Evolutionary conservation across 2,113 vertebrate species (phyloP), one percentile per base, ranked within the genome.

Genomic region (Thalassarche chlororhynchos): DNA sequence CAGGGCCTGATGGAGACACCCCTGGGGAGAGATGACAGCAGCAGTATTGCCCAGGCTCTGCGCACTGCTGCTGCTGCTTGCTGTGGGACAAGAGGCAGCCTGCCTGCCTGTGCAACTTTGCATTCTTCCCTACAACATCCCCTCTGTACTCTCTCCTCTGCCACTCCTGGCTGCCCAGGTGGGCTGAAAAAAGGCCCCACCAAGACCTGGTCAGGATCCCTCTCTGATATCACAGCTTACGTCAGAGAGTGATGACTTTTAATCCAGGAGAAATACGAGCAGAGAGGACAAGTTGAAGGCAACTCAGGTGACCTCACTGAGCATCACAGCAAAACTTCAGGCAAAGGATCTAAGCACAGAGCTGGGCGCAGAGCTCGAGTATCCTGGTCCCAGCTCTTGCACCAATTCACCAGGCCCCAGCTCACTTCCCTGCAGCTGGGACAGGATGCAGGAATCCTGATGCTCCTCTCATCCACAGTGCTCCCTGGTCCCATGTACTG

Each of bases 1-100:
- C 99, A 34, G 99, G 98, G 69, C 99, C 99, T 80, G 98, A 98
- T 0, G 99, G 99, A 98, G 99, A 98, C 49, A 99, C 99, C 94
- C 99, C 99, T 99, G 96, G 49, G 82, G 78, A 92, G 52, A 92
- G 66, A 93, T 0, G 26, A 65, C 16, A 40, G 81, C 9, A 15
- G 8, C 9, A 9, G 14, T 8, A 4, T 60, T 21, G 64, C 46
- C 34, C 19, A 14, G n/a, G 70, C 26, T 91, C 54, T 44, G 79
- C 3, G 1, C 34, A 4, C 31, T 64, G 44, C 57, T 55, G 36
- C 57, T 42, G 32, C 87, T 32, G 60, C 70, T 40, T 49, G 57
- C 68, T 54, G 77, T 2, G n/a, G 68, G 40, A 47, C 61, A 42
- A 15, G 7, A 29, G n/a, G 65, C 46, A 57, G 58, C 64, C 20